These are phyloP conservation scores for Sinotaia quadrata DNA, from an alignment of 2,888 invertebrate genomes.

Conservation along the genomic window DNA sequence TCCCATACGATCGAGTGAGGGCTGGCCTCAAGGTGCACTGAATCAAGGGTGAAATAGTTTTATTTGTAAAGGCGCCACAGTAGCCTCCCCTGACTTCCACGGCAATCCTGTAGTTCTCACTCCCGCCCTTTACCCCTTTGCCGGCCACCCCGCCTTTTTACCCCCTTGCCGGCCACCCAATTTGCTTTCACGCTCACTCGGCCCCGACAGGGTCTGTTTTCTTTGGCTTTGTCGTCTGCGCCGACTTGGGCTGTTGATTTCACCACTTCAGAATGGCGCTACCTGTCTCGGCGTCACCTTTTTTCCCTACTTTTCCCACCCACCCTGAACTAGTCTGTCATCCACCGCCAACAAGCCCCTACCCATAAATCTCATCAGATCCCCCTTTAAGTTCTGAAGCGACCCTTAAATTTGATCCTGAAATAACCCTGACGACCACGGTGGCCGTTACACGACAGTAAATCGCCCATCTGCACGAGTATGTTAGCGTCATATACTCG, in stretches of 20 bases:
- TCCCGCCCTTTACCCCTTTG: background rate
- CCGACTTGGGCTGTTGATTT: background rate
- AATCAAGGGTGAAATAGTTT: too few relatives aligned
- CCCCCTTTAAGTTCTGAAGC: background rate
- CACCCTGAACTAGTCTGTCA: background rate
- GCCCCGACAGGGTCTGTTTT: background rate
- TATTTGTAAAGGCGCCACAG: too few relatives aligned
- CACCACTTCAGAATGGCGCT: too few relatives aligned
- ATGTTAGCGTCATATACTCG: too few relatives aligned
- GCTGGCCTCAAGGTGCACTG: too few relatives aligned
- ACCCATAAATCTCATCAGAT: background rate
- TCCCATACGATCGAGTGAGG: too few relatives aligned
- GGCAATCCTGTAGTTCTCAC: background rate
- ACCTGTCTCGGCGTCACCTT: background rate
- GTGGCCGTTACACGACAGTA: too few relatives aligned
- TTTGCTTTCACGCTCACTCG: conserved; percentile 20
- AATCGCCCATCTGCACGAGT: too few relatives aligned
- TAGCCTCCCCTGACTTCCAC: too few relatives aligned
- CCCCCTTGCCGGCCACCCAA: conserved; percentile 22
- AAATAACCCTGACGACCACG: too few relatives aligned
- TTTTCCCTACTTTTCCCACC: conserved; percentile 1
- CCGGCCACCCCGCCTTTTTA: background rate
- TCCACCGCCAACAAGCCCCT: background rate
- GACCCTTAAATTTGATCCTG: too few relatives aligned
- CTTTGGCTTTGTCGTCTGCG: background rate